phyloP scores from a whole-genome alignment of 2,888 invertebrate genomes.

The Melieria picta region DNA sequence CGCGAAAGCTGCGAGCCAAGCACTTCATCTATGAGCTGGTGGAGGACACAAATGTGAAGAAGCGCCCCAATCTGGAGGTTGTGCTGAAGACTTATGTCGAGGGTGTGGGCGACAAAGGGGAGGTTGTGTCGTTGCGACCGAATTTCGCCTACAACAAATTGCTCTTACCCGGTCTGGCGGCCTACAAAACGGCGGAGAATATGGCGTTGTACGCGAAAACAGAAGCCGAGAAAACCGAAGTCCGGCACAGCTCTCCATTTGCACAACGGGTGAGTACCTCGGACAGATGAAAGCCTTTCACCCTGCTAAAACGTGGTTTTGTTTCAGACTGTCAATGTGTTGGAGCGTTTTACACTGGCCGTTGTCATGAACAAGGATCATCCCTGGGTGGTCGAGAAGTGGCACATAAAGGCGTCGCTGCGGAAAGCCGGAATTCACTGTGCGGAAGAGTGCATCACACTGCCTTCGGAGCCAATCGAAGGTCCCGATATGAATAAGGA shows the following conservation, averaged over 20 bases:
- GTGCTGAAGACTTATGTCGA: constrained; percentile 78
- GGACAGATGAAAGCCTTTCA: no score
- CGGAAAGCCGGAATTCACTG: constrained; percentile 78
- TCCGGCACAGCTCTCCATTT: constrained; percentile 74
- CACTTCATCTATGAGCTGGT: constrained; percentile 81
- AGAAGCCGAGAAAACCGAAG: constrained; percentile 55
- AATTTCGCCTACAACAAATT: constrained; percentile 76
- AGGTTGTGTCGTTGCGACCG: constrained; percentile 74
- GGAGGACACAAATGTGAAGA: constrained; percentile 71
- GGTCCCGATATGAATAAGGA: constrained; percentile 86
- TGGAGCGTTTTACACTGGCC: constrained; percentile 72
- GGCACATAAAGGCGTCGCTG: constrained; percentile 83
- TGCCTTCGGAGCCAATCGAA: constrained; percentile 78
- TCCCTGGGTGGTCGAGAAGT: constrained; percentile 87
- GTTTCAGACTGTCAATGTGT: constrained; percentile 72
- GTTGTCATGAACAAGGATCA: constrained; percentile 82
- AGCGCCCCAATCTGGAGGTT: constrained; percentile 71
- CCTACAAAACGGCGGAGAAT: constrained; percentile 86
- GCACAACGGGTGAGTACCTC: constrained; percentile 69
- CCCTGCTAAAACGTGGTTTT: constrained; percentile 17
- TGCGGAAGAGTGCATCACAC: constrained; percentile 77
- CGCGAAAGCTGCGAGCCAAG: constrained; percentile 69
- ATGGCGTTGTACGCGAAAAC: constrained; percentile 69
- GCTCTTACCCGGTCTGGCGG: constrained; percentile 80
- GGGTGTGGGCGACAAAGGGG: constrained; percentile 81